Evolutionary conservation across 30 jellyfish, hydroid and myxozoan genomes (phyloP), one percentile per base, ranked within the genome.

Genomic region (Aurelia sp.): DNA sequence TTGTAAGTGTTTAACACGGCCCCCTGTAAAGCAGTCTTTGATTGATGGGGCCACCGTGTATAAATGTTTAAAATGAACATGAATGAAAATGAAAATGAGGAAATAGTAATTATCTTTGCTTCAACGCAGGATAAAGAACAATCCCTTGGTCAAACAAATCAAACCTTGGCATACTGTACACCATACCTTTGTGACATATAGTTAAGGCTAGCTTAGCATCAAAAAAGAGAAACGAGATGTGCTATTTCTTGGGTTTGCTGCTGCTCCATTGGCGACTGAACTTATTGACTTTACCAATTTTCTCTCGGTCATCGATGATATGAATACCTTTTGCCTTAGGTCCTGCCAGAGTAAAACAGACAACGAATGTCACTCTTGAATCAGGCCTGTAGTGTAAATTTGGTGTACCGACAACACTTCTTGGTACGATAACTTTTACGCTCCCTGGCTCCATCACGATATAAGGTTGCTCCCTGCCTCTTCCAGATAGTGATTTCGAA

Each of bases 361-460:
- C 79, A 19, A 78, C 88, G 44, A 78, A 78, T 35, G 71, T 60
- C 10, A 78, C 88, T 20, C 88, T 61, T 19, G 88, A 78, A 57
- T 78, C 88, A n/a, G 88, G 88, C 33, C 72, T 59, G 30, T 64
- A 78, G 77, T 78, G 79, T 4, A 61, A 5, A 67, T 78, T 5
- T 52, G 88, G 78, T 16, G 71, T 62, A 12, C 88, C 88, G 21
- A 62, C 58, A 16, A 68, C 70, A 78, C 17, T 62, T 62, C 37
- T 62, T 18, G 88, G 88, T 0, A 78, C 88, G 23, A 27, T n/a
- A 7, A 78, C n/a, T 62, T 20, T 62, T 44, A 78, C 48, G 41
- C 50, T 78, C 23, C 88, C 88, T 33, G 88, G 88, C 71, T 78
- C 88, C 88, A 78, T 78, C 40, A 62, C 6, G 23, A 78, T 78